Evolutionary conservation across 2,888 invertebrate species (phyloP), one percentile per base, ranked within the genome.

Genomic region (Toxonevra muliebris): DNA sequence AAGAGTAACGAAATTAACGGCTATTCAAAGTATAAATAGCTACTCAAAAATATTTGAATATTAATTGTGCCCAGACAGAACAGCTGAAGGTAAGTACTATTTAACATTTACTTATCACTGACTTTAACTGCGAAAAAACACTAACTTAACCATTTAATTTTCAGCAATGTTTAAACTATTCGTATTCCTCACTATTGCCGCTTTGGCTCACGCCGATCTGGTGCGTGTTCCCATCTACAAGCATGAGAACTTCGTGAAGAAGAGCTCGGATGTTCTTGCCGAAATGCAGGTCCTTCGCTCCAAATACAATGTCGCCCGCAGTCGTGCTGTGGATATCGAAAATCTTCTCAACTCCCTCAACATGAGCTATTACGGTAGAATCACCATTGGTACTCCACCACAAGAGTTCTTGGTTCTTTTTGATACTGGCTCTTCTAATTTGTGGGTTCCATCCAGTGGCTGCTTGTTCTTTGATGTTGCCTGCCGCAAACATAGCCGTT

Each of bases 361-460:
- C 10, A 74, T 75, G 66, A 68, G 71, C 13, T 79, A 79, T 40
- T 72, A 72, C 54, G 71, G 71, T 20, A 66, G 53, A 19, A 96
- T 98, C 76, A 86, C 89, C 1, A 92, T 98, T 84, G 97, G 97
- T 68, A 90, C 89, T 54, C 97, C 98, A 19, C 91, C 94, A 65
- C 98, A 98, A 87, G 87, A 86, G 10, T 98, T 98, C 87, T 92
- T 91, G 80, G 97, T 98, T 70, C 92, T 98, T 73, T 99, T 99
- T 87, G 98, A 98, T 86, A 41, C 71, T 3, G 71, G 71, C 71
- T 98, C 98, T 40, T 96, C 97, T 63, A 98, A 99, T 86, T 88
- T 99, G 71, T 99, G 98, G 98, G 92, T 99, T 70, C 98, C 98
- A 13, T 97, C 97, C 30, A 96, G 96, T 87, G 92, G 95, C 83